Evolutionary conservation across 2,113 vertebrate genomes (phyloP), one percentile per base, ranked within the genome.

Genomic region (Saguinus imperator): DNA sequence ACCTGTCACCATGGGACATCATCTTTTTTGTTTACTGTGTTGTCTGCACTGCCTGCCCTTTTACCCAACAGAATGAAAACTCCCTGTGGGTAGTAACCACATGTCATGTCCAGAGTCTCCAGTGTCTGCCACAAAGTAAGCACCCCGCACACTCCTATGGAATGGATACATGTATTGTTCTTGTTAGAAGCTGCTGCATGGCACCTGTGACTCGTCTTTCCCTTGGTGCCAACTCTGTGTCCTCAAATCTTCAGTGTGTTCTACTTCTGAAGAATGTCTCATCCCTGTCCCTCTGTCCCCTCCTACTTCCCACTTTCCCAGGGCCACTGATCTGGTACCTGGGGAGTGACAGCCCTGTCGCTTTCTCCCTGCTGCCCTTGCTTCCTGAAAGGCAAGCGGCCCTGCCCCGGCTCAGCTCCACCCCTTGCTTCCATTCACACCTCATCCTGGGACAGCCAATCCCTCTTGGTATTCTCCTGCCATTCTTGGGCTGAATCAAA

Each of bases 131-230:
- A 14, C 7, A 9, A 89, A n/a, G 48, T 73, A 10, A 12, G 73
- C 4, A 6, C 45, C 32, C 27, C n/a, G 7, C 45, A 82, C 5
- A 12, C 3, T 0, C 21, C 43, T 25, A 2, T 5, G 10, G 37
- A 82, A 79, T 17, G 68, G 32, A 9, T 2, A 2, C 0, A 0
- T 37, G 57, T 25, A 45, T 6, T 32, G 76, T 43, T 89, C 91
- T 61, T 14, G 14, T 23, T 37, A 29, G 45, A 87, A 79, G 84
- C 61, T 45, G 29, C 72, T 32, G n/a, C 1, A 0, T 8, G 70
- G 80, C 81, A 18, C 37, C 73, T 68, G n/a, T 40, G 35, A 17
- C 40, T 40, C 52, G 20, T 61, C 32, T 84, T 6, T 84, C 13
- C 50, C 43, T 61, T 1, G 1, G 37, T 17, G 32, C n/a, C n/a